Evolutionary conservation across 2,888 invertebrate genomes (phyloP), one percentile per base, ranked within the genome.

Genomic region (Tethea ocularis): DNA sequence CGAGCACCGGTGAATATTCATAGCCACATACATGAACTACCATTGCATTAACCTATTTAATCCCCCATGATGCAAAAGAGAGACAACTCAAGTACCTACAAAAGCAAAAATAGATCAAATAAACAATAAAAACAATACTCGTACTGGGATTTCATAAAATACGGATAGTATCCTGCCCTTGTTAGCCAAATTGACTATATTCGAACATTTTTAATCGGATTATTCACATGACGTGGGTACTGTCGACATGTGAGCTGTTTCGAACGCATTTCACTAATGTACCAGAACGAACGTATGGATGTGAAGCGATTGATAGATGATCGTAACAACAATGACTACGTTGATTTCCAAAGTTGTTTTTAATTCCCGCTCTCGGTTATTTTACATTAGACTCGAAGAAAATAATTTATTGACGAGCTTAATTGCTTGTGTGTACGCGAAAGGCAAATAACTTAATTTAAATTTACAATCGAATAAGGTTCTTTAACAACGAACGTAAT

Each of bases 1-100:
- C 69, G 58, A 64, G 56, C 60, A 26, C 13, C 63, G 52, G 64
- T 80, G 78, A 79, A 80, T 79, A 79, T 79, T 77, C 77, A 78
- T 76, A 64, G 57, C 57, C 53, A 64, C 64, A 61, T 64, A 64
- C 67, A 64, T 64, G 61, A 57, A 69, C 69, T 69, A 58, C 61
- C 52, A 57, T 56, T 51, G 23, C 57, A 65, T 70, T 61, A 61
- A 59, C 60, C 61, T 66, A 70, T 64, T 56, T 69, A 70, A 72
- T 73, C 64, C 63, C 52, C 46, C 23, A 57, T 22, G 58, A 41
- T 36, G 58, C 23, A 51, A 61, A 61, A 36, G 33, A 13, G 11
- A 13, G 33, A 33, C 33, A 33, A 33, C 11, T 13, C 33, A 7
- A 13, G 20, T 5, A 41, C n/a, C n/a, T n/a, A n/a, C 11, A 41